These are phyloP conservation scores for Phaenicophaeus curvirostris DNA, from an alignment of 2,797 vertebrate species.

Conservation along the genomic window DNA sequence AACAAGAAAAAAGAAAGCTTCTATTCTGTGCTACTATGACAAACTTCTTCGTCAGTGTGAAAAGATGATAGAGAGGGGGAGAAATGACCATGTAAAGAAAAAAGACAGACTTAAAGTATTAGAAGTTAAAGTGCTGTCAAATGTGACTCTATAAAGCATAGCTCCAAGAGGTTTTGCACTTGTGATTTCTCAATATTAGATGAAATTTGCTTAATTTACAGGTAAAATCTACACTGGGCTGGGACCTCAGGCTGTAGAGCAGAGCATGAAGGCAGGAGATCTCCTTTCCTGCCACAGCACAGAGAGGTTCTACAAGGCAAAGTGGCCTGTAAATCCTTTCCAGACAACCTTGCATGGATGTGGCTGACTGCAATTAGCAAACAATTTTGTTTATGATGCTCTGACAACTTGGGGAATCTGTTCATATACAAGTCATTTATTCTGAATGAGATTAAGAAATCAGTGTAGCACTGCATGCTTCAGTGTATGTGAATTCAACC, in stretches of 20 bases:
- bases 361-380: slow-evolving; percentile 55
- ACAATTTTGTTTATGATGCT: slow-evolving; percentile 61
- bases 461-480: slow-evolving; percentile 33
- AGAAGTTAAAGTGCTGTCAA: not conserved
- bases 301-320: slow-evolving; percentile 23
- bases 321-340: slow-evolving; percentile 37
- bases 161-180: not conserved
- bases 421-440: slow-evolving; percentile 62
- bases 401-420: slow-evolving; percentile 48
- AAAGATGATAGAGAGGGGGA: not conserved
- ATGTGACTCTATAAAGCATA: not conserved
- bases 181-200: not conserved
- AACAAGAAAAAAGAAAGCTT: slow-evolving; percentile 39
- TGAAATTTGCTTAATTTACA: not conserved
- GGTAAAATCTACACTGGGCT: not conserved
- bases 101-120: not conserved
- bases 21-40: slow-evolving; percentile 5
- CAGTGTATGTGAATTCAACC: slow-evolving; percentile 49
- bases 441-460: slow-evolving; percentile 67
- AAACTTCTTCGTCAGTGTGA: not conserved
- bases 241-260: not conserved
- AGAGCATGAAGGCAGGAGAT: not conserved
- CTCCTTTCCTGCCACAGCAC: not conserved
- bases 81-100: not conserved
- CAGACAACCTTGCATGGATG: slow-evolving; percentile 3